These are phyloP conservation scores for Linnaemya tessellans DNA, from an alignment of 2,888 invertebrate species.

Conservation along the genomic window DNA sequence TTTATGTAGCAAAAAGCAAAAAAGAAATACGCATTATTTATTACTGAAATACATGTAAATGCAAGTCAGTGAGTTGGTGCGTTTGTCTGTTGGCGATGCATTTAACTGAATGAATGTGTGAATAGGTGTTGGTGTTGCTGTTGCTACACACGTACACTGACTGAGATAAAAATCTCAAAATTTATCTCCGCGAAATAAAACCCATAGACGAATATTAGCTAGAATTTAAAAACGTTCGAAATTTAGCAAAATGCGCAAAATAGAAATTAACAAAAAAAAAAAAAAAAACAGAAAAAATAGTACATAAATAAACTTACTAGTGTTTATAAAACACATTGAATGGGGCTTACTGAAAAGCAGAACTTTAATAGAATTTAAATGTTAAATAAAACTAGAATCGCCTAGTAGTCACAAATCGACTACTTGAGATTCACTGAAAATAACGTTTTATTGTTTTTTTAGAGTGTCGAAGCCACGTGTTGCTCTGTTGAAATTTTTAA, in stretches of 20 bases:
- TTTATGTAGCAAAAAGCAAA: slow-evolving; percentile 40
- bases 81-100: not conserved
- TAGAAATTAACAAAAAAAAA: not conserved
- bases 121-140: slow-evolving; percentile 52
- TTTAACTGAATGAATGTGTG: not conserved
- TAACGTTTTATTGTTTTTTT: too few species aligned
- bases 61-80: slow-evolving; percentile 12
- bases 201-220: slow-evolving; percentile 42
- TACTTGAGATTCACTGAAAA: too few species aligned
- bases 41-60: slow-evolving; percentile 80
- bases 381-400: not conserved
- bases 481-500: too few species aligned
- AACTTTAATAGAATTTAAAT: slow-evolving; percentile 15
- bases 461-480: too few species aligned
- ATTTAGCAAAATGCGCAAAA: slow-evolving; percentile 22
- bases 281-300: not conserved
- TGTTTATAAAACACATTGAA: slow-evolving; percentile 23
- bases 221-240: slow-evolving; percentile 38
- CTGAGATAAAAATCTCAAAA: slow-evolving; percentile 74
- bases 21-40: slow-evolving; percentile 80
- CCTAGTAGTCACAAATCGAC: too few species aligned
- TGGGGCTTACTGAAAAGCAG: slow-evolving; percentile 4
- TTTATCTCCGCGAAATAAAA: slow-evolving; percentile 77
- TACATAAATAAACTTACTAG: not conserved
- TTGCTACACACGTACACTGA: not conserved